Evolutionary conservation across 2,888 invertebrate genomes (phyloP).

Genomic region (Arge pagana): DNA sequence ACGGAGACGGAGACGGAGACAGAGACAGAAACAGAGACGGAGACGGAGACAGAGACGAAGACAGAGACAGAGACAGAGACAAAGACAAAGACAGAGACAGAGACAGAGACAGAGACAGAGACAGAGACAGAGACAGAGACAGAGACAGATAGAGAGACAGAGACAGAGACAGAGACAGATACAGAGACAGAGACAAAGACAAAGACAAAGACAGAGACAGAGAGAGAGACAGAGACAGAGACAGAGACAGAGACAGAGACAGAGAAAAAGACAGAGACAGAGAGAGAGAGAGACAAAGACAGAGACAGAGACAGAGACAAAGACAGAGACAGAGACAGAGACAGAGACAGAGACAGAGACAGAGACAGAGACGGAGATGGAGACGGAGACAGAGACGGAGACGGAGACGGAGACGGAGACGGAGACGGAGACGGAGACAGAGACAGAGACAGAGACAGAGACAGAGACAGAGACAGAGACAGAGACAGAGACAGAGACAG

Average conservation of each 20-base stretch:
- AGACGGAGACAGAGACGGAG: too few relatives aligned
- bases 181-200: too few relatives aligned
- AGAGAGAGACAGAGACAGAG: background rate
- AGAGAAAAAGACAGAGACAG: background rate
- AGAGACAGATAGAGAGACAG: too few relatives aligned
- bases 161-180: too few relatives aligned
- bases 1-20: too few relatives aligned
- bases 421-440: background rate
- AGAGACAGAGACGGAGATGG: too few relatives aligned
- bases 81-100: too few relatives aligned
- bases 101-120: background rate
- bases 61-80: too few relatives aligned
- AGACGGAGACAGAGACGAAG: too few relatives aligned
- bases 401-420: background rate
- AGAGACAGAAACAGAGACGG: too few relatives aligned
- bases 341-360: background rate
- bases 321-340: background rate
- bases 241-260: background rate
- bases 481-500: background rate
- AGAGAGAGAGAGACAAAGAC: too few relatives aligned
- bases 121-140: background rate
- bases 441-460: background rate
- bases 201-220: background rate
- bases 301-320: too few relatives aligned
- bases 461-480: background rate